Percentiles rank a stretch among this genome's conserved stretches.
Evolutionary conservation across 2,113 vertebrate species (phyloP).

Genomic region (Coptodon bakossiorum): DNA sequence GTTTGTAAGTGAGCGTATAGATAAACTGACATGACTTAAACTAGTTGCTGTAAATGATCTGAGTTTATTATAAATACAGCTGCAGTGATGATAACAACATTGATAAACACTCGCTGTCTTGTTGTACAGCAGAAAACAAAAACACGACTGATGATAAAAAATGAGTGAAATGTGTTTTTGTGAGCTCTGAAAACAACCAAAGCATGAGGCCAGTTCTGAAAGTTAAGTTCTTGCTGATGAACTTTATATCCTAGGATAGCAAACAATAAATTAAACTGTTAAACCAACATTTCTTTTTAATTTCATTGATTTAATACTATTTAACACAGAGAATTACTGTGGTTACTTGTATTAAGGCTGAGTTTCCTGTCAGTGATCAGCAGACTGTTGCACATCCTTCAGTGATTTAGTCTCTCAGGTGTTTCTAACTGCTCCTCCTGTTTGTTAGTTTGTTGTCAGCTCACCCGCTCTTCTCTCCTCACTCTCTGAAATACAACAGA

Average conservation of each 20-base stretch:
- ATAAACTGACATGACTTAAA: background rate
- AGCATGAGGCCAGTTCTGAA: background rate
- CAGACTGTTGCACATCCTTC: background rate
- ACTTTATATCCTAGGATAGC: background rate
- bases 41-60: background rate
- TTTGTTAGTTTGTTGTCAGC: background rate
- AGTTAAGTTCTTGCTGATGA: background rate
- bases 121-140: background rate
- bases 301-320: background rate
- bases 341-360: background rate
- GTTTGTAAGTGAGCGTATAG: background rate
- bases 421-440: background rate
- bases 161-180: background rate
- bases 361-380: background rate
- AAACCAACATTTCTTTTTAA: background rate
- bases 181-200: background rate
- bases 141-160: background rate
- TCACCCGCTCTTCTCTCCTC: background rate
- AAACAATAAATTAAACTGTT: background rate
- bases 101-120: background rate
- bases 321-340: background rate
- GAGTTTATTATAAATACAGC: background rate
- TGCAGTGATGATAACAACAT: fast-evolving
- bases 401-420: background rate
- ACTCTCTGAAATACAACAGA: background rate